Percentiles rank a stretch among this genome's conserved stretches.
phyloP scores from a whole-genome alignment of 2,113 vertebrate genomes.

The Cyphomyrus plagiostoma region DNA sequence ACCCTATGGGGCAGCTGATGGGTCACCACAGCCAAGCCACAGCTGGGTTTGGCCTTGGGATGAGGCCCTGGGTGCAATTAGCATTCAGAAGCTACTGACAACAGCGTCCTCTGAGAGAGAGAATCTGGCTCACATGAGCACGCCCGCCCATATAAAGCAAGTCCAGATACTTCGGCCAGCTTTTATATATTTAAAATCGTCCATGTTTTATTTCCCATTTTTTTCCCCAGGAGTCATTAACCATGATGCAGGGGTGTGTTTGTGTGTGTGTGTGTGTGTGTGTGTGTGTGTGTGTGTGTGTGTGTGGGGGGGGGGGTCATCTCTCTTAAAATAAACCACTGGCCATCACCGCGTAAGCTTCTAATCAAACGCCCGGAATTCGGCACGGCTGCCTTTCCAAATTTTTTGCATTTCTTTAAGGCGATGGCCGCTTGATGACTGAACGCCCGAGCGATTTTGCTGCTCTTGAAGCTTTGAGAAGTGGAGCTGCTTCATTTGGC shows the following conservation, averaged over 20 bases:
- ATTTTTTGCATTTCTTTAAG: neutral
- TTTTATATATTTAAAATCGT: neutral
- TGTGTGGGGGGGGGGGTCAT: neutral
- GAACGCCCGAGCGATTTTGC: neutral
- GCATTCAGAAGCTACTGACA: slow-evolving; percentile 3
- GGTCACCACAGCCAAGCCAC: neutral
- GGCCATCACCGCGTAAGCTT: neutral
- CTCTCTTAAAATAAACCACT: neutral
- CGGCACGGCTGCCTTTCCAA: neutral
- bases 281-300: neutral
- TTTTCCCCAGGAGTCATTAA: neutral
- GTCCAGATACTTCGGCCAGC: neutral
- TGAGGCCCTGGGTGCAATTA: slow-evolving; percentile 11
- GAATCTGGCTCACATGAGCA: neutral
- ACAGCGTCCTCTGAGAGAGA: neutral
- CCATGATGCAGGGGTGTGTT: neutral
- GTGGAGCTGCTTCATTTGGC: neutral
- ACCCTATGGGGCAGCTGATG: neutral
- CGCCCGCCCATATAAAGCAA: neutral
- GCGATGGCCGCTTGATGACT: neutral
- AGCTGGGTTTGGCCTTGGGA: slow-evolving; percentile 7
- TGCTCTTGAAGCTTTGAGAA: neutral
- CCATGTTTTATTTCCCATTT: neutral
- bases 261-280: neutral
- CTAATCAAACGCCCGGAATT: neutral